phyloP scores from a whole-genome alignment of 2,113 vertebrate genomes.

The Benitochromis conjunctus region DNA sequence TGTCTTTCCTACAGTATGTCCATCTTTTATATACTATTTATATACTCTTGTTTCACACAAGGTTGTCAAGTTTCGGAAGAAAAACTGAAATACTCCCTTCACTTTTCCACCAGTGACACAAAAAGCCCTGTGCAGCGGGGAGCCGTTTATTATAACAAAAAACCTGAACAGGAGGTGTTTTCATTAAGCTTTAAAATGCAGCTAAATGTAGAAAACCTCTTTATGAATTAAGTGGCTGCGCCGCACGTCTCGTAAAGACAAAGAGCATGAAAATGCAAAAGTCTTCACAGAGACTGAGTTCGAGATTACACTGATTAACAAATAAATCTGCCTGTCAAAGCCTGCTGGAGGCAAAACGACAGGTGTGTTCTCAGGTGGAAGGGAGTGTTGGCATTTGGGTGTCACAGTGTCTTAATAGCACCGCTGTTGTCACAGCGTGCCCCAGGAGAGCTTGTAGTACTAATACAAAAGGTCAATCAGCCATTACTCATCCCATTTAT shows the following conservation, averaged over 20 bases:
- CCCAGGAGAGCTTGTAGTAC: slow-evolving; percentile 9
- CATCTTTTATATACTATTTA: background rate
- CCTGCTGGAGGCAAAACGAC: background rate
- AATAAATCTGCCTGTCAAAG: slow-evolving; percentile 10
- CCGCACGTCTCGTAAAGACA: background rate
- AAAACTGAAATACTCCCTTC: slow-evolving; percentile 3
- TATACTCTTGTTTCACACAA: slow-evolving; percentile 28
- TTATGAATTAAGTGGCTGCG: background rate
- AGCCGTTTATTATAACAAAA: background rate
- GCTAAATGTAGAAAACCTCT: background rate
- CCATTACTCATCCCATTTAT: slow-evolving; percentile 19
- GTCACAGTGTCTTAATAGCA: slow-evolving; percentile 30
- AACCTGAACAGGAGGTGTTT: background rate
- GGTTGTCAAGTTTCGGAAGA: slow-evolving; percentile 14
- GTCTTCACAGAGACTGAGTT: background rate
- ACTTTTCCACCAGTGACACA: slow-evolving; percentile 12
- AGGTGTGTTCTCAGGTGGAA: slow-evolving; percentile 30
- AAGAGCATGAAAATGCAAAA: background rate
- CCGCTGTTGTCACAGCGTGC: background rate
- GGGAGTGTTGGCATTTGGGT: slow-evolving; percentile 14
- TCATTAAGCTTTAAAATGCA: slow-evolving; percentile 18
- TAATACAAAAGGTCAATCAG: slow-evolving; percentile 34
- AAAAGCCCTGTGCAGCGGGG: slow-evolving; percentile 7
- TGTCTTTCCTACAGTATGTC: background rate
- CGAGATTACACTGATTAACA: slow-evolving; percentile 7